Percentiles rank a stretch among this genome's conserved stretches.
phyloP scores from a whole-genome alignment of 2,113 vertebrate genomes.

The Peromyscus leucopus region DNA sequence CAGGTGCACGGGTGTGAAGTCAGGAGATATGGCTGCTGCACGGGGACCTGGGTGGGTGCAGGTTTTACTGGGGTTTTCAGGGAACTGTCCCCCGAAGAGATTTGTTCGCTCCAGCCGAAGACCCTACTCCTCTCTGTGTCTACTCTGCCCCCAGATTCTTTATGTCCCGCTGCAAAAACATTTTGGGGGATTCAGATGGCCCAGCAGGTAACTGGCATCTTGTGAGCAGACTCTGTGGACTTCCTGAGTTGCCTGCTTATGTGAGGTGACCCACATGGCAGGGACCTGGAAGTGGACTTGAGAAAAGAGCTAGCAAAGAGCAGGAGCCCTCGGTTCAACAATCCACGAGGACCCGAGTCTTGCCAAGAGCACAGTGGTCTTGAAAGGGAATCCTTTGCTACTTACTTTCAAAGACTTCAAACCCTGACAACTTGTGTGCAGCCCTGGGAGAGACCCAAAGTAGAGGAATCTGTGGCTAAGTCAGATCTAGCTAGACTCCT shows the following conservation, averaged over 20 bases:
- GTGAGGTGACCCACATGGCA: accelerated
- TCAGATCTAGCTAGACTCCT: neutral
- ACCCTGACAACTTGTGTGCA: neutral
- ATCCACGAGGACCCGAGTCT: neutral
- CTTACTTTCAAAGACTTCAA: neutral
- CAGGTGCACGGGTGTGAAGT: neutral
- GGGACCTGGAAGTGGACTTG: neutral
- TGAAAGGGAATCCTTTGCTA: neutral
- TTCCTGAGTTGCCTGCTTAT: neutral
- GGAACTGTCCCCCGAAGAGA: neutral
- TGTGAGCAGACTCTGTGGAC: neutral
- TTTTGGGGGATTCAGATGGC: neutral
- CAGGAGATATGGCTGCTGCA: neutral
- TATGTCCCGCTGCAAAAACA: neutral
- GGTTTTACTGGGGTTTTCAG: neutral
- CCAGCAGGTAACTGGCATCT: neutral
- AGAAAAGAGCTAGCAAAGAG: neutral
- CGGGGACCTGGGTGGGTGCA: neutral
- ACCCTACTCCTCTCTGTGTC: neutral
- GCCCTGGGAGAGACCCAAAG: neutral
- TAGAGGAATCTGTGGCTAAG: neutral
- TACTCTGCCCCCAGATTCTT: neutral
- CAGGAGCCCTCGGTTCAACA: neutral
- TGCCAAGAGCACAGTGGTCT: neutral
- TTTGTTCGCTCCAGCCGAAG: neutral